Conservation (phyloP, 2,888 invertebrate genomes). For the Marasmarcha lunaedactyla region DNA sequence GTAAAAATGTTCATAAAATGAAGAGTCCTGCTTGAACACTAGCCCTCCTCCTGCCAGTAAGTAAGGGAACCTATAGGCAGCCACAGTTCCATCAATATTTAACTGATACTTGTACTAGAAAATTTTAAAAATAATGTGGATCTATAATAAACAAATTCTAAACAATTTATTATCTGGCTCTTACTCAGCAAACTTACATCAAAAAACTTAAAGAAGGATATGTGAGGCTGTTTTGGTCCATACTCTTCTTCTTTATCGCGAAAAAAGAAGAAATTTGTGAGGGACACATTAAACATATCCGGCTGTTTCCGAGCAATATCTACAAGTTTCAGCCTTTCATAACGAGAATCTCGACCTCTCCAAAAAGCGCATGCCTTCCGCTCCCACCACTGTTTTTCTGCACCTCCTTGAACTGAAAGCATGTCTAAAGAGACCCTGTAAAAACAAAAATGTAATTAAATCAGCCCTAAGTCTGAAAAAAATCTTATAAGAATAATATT, state of each 20-base stretch:
- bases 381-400: conserved; percentile 76
- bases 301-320: conserved; percentile 78
- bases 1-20: conserved; percentile 97
- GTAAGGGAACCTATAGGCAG: conserved; percentile 94
- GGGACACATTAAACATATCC: conserved; percentile 87
- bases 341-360: conserved; percentile 93
- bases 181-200: conserved; percentile 79
- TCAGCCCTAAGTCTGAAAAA: no score
- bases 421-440: conserved; percentile 88
- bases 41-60: conserved; percentile 88
- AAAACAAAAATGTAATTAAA: conserved; percentile 6
- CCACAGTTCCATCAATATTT: conserved; percentile 95
- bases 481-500: neutral
- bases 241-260: conserved; percentile 84
- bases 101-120: conserved; percentile 94
- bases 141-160: no score
- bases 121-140: no score
- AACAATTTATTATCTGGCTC: no score
- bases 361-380: conserved; percentile 86
- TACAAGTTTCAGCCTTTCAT: conserved; percentile 85
- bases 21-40: conserved; percentile 92
- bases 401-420: conserved; percentile 88
- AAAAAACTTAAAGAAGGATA: conserved; percentile 95
- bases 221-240: conserved; percentile 85
- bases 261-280: conserved; percentile 97